Percentiles rank a stretch among this genome's conserved stretches.
phyloP scores from a whole-genome alignment of 2,113 vertebrate species.

The Ciconia maguari region DNA sequence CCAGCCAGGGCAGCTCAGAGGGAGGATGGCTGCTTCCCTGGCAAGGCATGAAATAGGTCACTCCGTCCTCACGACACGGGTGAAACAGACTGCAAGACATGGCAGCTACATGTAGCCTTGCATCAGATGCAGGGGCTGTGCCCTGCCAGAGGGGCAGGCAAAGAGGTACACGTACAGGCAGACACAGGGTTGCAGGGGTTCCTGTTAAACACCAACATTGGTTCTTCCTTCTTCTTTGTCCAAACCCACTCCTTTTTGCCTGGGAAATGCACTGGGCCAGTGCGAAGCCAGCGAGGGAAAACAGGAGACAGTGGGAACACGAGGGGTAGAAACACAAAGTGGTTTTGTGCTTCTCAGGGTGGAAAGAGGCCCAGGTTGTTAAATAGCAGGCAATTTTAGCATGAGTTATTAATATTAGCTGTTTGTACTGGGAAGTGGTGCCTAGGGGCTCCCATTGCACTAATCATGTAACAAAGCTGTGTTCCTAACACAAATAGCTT shows the following conservation, averaged over 20 bases:
- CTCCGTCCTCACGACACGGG: fast-evolving
- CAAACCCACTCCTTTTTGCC: not conserved
- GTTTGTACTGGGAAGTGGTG: slow-evolving; percentile 52
- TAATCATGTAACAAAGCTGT: slow-evolving; percentile 48
- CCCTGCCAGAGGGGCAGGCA: fast-evolving
- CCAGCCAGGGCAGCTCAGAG: not conserved
- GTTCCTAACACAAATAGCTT: slow-evolving; percentile 42
- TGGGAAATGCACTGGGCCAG: not conserved
- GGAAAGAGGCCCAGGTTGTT: slow-evolving; percentile 44
- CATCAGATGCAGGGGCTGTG: not conserved
- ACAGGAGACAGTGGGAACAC: not conserved
- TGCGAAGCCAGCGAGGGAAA: not conserved
- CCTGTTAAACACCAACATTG: fast-evolving
- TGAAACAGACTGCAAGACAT: fast-evolving
- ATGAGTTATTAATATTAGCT: slow-evolving; percentile 54
- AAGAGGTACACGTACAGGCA: not conserved
- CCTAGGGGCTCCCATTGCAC: slow-evolving; percentile 50
- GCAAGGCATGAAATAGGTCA: not conserved
- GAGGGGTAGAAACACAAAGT: not conserved
- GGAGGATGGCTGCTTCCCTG: not conserved
- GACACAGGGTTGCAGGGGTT: not conserved
- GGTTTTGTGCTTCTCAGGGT: not conserved
- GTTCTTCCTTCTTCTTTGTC: not conserved
- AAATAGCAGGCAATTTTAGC: slow-evolving; percentile 35
- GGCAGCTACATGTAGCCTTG: not conserved